Conservation (phyloP, 2,797 vertebrate genomes). For the Tokudaia tokunoshimensis region DNA sequence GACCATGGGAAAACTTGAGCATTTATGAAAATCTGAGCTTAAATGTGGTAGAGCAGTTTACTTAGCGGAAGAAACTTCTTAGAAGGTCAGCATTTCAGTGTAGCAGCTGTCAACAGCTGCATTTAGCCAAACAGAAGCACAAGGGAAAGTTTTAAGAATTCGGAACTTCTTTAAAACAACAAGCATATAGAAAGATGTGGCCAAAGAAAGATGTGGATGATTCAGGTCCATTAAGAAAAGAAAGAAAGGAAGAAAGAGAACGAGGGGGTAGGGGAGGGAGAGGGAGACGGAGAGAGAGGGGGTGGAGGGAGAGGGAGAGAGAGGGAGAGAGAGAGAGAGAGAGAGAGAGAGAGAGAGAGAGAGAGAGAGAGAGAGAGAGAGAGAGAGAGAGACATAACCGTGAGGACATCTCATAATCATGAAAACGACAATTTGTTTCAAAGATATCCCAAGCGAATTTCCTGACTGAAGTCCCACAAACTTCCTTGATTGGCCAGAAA, state of each 20-base stretch:
- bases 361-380: too few relatives aligned
- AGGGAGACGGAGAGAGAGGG: too few relatives aligned
- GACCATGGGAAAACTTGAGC: not conserved
- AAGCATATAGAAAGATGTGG: not conserved
- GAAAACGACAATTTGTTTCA: not conserved
- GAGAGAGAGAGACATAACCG: too few relatives aligned
- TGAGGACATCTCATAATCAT: not conserved
- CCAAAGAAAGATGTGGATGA: not conserved
- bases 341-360: too few relatives aligned
- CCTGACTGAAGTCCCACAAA: not conserved
- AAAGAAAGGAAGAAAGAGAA: too few relatives aligned
- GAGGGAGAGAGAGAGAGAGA: too few relatives aligned
- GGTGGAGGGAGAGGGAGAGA: too few relatives aligned
- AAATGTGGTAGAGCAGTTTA: not conserved
- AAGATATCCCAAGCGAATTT: not conserved
- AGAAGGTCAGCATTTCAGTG: not conserved
- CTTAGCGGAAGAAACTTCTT: not conserved
- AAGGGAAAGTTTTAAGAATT: not conserved
- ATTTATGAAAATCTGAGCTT: not conserved
- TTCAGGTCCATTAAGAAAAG: not conserved
- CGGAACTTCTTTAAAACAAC: not conserved
- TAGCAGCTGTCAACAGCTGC: not conserved
- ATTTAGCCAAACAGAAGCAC: not conserved
- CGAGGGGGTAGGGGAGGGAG: too few relatives aligned
- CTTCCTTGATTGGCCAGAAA: not conserved